These are phyloP conservation scores for Fissipunctia ypsillon DNA, from an alignment of 2,888 invertebrate species.

Conservation along the genomic window DNA sequence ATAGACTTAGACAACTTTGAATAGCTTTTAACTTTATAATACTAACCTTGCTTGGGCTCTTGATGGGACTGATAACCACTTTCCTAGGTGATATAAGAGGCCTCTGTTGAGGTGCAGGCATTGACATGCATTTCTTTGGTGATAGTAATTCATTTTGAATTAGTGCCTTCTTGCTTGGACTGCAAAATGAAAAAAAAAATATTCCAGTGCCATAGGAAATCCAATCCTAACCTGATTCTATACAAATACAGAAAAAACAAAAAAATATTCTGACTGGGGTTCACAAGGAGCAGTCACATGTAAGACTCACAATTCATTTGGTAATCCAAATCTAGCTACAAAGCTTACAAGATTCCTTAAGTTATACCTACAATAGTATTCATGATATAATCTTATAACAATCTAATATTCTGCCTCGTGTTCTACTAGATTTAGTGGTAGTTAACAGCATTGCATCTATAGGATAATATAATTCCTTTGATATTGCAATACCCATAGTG, in stretches of 20 bases:
- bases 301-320: not conserved
- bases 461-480: not conserved
- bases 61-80: slow-evolving; percentile 91
- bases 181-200: slow-evolving; percentile 76
- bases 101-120: slow-evolving; percentile 83
- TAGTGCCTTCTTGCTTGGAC: slow-evolving; percentile 91
- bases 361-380: not conserved
- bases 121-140: slow-evolving; percentile 88
- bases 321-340: not conserved
- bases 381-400: not conserved
- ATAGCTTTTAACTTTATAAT: slow-evolving; percentile 4
- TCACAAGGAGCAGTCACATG: not conserved
- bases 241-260: not conserved
- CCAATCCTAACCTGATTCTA: too few relatives aligned
- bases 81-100: slow-evolving; percentile 91
- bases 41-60: slow-evolving; percentile 91
- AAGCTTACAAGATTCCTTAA: not conserved
- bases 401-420: not conserved
- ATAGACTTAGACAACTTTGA: not conserved
- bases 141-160: slow-evolving; percentile 85
- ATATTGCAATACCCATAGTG: not conserved
- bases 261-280: not conserved
- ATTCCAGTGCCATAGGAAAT: not conserved
- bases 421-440: not conserved
- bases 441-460: not conserved